These are phyloP conservation scores for Spea multiplicata DNA, from an alignment of 2,113 vertebrate species.

Conservation along the genomic window DNA sequence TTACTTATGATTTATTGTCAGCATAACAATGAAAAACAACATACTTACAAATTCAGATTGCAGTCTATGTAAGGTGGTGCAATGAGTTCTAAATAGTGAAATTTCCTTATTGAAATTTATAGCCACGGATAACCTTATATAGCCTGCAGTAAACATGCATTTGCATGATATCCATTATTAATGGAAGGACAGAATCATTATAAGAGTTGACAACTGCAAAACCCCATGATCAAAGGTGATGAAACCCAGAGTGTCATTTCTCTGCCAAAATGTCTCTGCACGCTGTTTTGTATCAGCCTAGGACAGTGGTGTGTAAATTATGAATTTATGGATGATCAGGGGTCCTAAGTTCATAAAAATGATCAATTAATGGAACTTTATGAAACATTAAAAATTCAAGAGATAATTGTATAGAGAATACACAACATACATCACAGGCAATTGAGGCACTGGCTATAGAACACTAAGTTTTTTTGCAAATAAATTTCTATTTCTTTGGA, in stretches of 20 bases:
- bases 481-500: not conserved
- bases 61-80: not conserved
- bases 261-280: conserved; percentile 24
- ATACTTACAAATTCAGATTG: not conserved
- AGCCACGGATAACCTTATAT: conserved; percentile 12
- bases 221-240: conserved; percentile 37
- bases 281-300: conserved; percentile 27
- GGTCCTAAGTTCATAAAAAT: too few relatives aligned
- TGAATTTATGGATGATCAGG: not conserved
- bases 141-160: conserved; percentile 8
- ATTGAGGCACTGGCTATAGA: too few relatives aligned
- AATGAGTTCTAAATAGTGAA: not conserved
- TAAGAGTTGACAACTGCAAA: conserved; percentile 25
- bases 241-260: conserved; percentile 36
- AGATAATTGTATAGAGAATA: too few relatives aligned
- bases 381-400: too few relatives aligned
- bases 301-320: not conserved
- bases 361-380: too few relatives aligned
- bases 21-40: not conserved
- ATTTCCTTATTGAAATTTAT: not conserved
- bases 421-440: too few relatives aligned
- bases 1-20: not conserved
- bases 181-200: not conserved
- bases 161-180: conserved; percentile 21
- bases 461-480: too few relatives aligned